These are phyloP conservation scores for Leistus spinibarbis DNA, from an alignment of 2,888 invertebrate genomes.

Conservation along the genomic window DNA sequence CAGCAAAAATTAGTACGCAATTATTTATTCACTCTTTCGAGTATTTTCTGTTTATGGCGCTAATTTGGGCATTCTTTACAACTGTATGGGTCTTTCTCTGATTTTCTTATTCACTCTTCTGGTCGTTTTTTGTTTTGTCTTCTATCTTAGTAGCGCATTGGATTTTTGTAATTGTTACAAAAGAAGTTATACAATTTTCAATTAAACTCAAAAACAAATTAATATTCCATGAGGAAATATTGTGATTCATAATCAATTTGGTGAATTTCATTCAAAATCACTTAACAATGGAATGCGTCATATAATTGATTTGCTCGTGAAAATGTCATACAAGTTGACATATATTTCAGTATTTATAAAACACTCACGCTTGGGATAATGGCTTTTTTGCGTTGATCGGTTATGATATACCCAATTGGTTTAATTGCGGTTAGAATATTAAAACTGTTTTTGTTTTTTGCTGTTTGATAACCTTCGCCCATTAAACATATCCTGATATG, in stretches of 20 bases:
- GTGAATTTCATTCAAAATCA: background rate
- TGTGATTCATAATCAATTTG: background rate
- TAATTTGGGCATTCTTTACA: too few species aligned
- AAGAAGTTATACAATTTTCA: too few species aligned
- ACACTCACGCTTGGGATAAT: background rate
- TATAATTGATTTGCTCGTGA: background rate
- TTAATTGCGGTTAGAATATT: background rate
- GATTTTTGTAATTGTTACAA: too few species aligned
- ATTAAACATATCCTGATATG: background rate
- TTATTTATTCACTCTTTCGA: too few species aligned
- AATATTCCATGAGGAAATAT: background rate
- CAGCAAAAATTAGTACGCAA: too few species aligned
- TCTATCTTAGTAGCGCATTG: too few species aligned
- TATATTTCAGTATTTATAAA: background rate
- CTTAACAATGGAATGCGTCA: background rate
- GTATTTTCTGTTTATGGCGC: too few species aligned
- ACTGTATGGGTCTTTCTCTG: too few species aligned
- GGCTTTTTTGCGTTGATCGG: background rate
- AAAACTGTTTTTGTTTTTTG: background rate
- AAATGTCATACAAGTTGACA: background rate
- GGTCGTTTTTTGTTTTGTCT: too few species aligned
- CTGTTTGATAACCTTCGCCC: background rate
- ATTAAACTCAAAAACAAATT: background rate
- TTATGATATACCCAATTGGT: background rate
- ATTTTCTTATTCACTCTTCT: too few species aligned